phyloP scores from a whole-genome alignment of 2,797 vertebrate species.

The Catharus ustulatus region DNA sequence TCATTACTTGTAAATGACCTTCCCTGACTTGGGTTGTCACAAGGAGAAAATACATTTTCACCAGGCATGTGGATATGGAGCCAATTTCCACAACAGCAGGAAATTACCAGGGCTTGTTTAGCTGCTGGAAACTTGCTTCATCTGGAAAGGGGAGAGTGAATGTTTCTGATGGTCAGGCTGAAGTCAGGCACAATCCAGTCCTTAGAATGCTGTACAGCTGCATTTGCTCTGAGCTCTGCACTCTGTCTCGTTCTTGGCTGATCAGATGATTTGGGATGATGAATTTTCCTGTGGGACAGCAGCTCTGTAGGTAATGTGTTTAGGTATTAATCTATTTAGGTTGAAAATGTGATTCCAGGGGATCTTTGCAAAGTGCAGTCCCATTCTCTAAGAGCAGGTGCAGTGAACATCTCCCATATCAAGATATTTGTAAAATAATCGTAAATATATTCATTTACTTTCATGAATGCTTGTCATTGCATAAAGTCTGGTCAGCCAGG shows the following conservation, averaged over 20 bases:
- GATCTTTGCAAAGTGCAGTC: background rate
- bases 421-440: background rate
- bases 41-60: background rate
- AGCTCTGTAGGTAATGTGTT: slow-evolving; percentile 8
- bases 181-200: background rate
- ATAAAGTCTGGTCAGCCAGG: background rate
- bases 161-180: background rate
- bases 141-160: background rate
- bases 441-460: background rate
- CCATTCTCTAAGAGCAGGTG: background rate
- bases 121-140: background rate
- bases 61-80: background rate
- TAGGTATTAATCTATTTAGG: background rate
- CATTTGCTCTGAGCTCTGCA: background rate
- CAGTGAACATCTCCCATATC: background rate
- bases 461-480: background rate
- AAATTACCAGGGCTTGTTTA: background rate
- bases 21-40: background rate
- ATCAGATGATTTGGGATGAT: background rate
- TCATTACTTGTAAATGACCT: background rate
- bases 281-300: background rate
- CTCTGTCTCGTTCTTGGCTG: background rate
- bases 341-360: background rate
- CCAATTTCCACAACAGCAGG: slow-evolving; percentile 25
- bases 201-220: background rate